These are phyloP conservation scores for Chelon labrosus DNA, from an alignment of 2,797 vertebrate species.

Conservation along the genomic window DNA sequence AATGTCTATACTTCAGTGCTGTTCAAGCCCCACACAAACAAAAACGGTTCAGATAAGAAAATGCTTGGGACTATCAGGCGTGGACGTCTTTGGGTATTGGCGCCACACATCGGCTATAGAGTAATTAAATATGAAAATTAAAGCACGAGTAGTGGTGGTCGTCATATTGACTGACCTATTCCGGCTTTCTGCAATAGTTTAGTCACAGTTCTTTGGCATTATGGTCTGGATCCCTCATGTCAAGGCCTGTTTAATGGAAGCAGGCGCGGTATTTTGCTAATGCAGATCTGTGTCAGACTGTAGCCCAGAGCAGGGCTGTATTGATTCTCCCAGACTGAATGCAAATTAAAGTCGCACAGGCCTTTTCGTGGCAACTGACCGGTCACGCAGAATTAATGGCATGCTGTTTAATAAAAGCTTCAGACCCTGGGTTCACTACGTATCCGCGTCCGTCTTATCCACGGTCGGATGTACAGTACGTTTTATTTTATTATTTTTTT, in stretches of 20 bases:
- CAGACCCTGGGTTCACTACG: not conserved
- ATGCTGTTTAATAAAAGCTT: slow-evolving; percentile 13
- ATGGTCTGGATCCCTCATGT: not conserved
- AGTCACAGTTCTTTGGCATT: not conserved
- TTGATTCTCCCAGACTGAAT: slow-evolving; percentile 57
- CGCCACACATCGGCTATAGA: not conserved
- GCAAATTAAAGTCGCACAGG: slow-evolving; percentile 58
- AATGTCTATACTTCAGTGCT: not conserved
- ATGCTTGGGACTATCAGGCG: no score
- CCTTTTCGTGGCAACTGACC: slow-evolving; percentile 64
- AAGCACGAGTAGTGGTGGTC: not conserved
- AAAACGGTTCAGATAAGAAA: no score
- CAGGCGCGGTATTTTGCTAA: slow-evolving; percentile 31
- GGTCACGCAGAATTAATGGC: slow-evolving; percentile 34
- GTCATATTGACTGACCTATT: not conserved
- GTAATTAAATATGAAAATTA: not conserved
- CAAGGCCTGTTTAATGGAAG: slow-evolving; percentile 31
- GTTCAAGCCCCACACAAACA: not conserved
- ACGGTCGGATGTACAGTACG: not conserved
- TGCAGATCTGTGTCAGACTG: slow-evolving; percentile 62
- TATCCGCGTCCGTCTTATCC: slow-evolving; percentile 2
- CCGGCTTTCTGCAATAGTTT: not conserved
- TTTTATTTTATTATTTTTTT: not conserved
- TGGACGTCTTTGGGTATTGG: not conserved
- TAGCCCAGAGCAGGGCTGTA: slow-evolving; percentile 58